Base-by-base conservation (phyloP, 2,888 invertebrate species). In the Yponomeuta sedellus region DNA sequence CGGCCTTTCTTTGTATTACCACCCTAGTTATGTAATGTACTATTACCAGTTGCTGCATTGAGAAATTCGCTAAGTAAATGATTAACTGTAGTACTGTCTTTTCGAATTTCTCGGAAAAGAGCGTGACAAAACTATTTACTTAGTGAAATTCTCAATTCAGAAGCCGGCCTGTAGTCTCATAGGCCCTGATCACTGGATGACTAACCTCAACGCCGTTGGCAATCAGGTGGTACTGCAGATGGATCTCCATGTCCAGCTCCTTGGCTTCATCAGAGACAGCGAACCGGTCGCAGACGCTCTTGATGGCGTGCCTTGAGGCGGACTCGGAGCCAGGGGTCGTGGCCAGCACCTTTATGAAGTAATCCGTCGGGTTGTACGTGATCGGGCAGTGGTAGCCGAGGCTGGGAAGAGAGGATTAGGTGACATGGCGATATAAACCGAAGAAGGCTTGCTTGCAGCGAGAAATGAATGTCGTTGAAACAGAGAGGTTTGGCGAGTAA, bases 321-420 rank as follows among this genome's bases (percentile, higher is more conserved):
- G 93, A 92, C 78, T 97, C 97, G 1, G 94, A 93, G 5, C 95
- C 96, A 0, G 97, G 96, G 25, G 95, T 94, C 1, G 95, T 92
- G 0, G 98, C 97, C 70, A 98, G 82, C 0, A 95, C 95, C 72
- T 96, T 94, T 70, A 98, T 96, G 76, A 97, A 94, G 86, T 96
- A 97, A 80, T 98, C 98, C 0, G 98, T 97, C 0, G 97, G 97
- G 81, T 97, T 98, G 88, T 95, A 97, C 65, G 95, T 95, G 52
- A 93, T 87, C 0, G 97, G 97, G 73, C 96, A 97, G 58, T 91
- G 87, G 81, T 95, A 95, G 12, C 96, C 96, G 64, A 94, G 86
- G 66, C 95, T 95, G 81, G 44, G 6, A 78, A 75, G 61, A 63
- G 19, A 65, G 28, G 34, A 52, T 52, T 12, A 52, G 3, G 16